Conservation (phyloP, 2,113 vertebrate genomes). For the Channa argus region DNA sequence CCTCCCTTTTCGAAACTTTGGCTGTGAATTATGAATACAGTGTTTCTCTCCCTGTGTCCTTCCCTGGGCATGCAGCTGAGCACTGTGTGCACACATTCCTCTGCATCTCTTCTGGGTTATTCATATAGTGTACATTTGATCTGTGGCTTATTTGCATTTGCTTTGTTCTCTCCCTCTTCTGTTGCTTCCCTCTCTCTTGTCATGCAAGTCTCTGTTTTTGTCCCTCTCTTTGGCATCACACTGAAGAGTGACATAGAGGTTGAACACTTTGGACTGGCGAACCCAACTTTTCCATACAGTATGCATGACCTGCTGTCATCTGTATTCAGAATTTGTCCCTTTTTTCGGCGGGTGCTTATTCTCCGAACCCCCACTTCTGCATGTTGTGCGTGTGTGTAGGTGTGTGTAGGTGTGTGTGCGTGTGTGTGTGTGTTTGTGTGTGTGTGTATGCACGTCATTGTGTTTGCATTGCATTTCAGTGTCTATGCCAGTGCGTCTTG, state of each 20-base stretch:
- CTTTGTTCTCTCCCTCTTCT: slow-evolving; percentile 68
- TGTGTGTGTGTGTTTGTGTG: slow-evolving; percentile 18
- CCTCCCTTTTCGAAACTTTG: slow-evolving; percentile 64
- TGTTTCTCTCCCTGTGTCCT: slow-evolving; percentile 55
- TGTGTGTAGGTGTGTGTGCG: slow-evolving; percentile 2
- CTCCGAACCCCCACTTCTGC: too few relatives aligned
- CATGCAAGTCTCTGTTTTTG: slow-evolving; percentile 12
- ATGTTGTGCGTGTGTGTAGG: too few relatives aligned
- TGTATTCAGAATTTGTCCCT: neutral
- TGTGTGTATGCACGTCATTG: neutral
- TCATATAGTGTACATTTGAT: slow-evolving; percentile 72
- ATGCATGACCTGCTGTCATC: slow-evolving; percentile 16
- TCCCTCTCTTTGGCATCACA: slow-evolving; percentile 38
- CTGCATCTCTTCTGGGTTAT: slow-evolving; percentile 70
- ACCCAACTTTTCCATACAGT: slow-evolving; percentile 35
- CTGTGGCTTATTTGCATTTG: slow-evolving; percentile 73
- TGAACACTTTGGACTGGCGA: slow-evolving; percentile 32
- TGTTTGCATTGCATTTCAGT: slow-evolving; percentile 32
- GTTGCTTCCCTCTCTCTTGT: slow-evolving; percentile 19
- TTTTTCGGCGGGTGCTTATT: neutral
- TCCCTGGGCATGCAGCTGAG: slow-evolving; percentile 21
- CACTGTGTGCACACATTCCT: neutral
- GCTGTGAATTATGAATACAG: slow-evolving; percentile 73
- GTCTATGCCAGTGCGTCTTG: slow-evolving; percentile 30
- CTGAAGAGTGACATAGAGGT: slow-evolving; percentile 37